Evolutionary conservation across 2,888 invertebrate genomes (phyloP), one percentile per base, ranked within the genome.

Genomic region (Cotesia congregata): DNA sequence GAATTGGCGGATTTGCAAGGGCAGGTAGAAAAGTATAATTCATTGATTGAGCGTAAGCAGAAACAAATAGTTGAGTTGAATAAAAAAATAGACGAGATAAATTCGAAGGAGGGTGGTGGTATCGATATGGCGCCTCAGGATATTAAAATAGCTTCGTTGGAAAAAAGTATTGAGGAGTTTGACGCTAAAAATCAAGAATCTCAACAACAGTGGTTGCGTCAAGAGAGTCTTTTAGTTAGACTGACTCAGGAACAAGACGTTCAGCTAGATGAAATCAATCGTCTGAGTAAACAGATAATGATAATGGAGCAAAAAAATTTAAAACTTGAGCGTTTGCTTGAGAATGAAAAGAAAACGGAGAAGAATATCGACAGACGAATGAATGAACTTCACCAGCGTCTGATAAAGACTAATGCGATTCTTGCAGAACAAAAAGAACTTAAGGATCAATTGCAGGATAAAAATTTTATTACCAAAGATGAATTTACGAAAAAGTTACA

Each of bases 141-240:
- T 86, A 86, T 92, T 59, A 92, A 93, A 86, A 93, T 95, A 20
- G 91, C 91, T 5, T 91, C 92, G 77, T 83, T 95, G 79, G 95
- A 95, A 85, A 92, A 92, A 82, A 91, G 91, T 76, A 94, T 95
- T 75, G 91, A 91, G 65, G 90, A 92, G 30, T 88, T 92, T 1
- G 92, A 93, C 67, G 91, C 91, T 78, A 92, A 92, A 83, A 93
- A 94, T 15, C 92, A 93, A 82, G 89, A 91, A 70, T 88, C 93
- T 83, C 94, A 96, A 87, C 92, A 93, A 82, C 93, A 93, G 87
- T 96, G 96, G 96, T 89, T 96, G 80, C 92, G 95, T 70, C 92
- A 94, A 80, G 95, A 96, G 88, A 93, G 93, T 0, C 93, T 94
- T 85, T 92, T 95, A 76, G 93, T 95, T 1, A 91, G 91, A 79